Evolutionary conservation across 2,797 vertebrate species (phyloP).

Genomic region (Pagetopsis macropterus): DNA sequence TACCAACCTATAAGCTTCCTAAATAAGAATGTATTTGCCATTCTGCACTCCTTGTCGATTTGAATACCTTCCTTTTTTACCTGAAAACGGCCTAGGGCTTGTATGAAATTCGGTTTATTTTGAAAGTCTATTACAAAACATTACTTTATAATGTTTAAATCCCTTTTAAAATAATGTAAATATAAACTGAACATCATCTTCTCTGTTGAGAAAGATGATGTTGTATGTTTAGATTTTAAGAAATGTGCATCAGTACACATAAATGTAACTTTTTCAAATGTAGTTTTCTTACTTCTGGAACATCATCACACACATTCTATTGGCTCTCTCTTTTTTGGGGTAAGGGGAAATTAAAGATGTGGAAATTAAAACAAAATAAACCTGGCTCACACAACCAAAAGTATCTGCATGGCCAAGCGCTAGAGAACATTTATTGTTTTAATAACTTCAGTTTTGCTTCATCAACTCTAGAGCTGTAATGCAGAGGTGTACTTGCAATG

Average conservation of each 20-base stretch:
- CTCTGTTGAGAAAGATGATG: neutral
- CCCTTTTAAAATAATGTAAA: neutral
- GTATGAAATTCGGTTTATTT: neutral
- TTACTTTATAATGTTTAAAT: too few relatives aligned
- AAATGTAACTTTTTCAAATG: neutral
- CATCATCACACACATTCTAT: neutral
- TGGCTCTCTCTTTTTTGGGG: neutral
- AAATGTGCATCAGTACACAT: neutral
- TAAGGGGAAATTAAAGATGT: constrained; percentile 8
- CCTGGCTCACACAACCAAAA: constrained; percentile 29
- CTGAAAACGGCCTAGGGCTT: neutral
- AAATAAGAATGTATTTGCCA: neutral
- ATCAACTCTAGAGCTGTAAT: constrained; percentile 49
- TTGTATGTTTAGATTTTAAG: neutral
- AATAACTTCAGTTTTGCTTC: constrained; percentile 26
- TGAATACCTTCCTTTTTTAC: neutral
- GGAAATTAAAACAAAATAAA: constrained; percentile 3
- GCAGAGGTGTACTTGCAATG: constrained; percentile 53
- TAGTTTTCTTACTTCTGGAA: neutral
- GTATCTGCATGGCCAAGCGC: constrained; percentile 46
- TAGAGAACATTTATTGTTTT: constrained; percentile 22
- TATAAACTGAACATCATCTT: neutral
- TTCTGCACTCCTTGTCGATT: neutral
- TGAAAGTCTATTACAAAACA: neutral
- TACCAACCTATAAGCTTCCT: neutral